Conservation (phyloP, 2,797 vertebrate species). For the Onychomys leucogaster region DNA sequence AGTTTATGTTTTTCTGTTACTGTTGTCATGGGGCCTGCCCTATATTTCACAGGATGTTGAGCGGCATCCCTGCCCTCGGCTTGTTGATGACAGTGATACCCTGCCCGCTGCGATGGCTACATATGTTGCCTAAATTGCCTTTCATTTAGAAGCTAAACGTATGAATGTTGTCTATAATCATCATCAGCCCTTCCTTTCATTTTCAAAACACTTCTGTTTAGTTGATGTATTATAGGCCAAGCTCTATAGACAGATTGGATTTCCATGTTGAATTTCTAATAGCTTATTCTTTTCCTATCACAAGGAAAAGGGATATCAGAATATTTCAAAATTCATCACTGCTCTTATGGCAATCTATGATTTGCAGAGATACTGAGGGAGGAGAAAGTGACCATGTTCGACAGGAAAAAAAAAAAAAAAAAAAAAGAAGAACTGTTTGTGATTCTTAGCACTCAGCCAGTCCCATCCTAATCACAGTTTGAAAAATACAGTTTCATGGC, state of each 20-base stretch:
- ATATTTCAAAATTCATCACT: background rate
- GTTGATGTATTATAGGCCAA: background rate
- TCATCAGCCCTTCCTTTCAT: background rate
- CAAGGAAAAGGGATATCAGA: background rate
- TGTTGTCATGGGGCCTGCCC: background rate
- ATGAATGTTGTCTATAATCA: background rate
- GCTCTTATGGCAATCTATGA: background rate
- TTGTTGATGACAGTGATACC: background rate
- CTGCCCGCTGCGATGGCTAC: background rate
- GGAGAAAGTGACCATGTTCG: background rate
- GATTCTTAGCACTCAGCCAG: background rate
- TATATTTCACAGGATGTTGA: background rate
- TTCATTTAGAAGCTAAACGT: background rate
- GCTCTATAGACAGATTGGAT: background rate
- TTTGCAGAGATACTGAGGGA: background rate
- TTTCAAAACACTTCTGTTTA: background rate
- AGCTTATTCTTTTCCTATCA: background rate
- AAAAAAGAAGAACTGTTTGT: background rate
- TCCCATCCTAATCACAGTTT: background rate
- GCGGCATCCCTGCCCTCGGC: background rate
- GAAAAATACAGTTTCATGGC: constrained; percentile 3
- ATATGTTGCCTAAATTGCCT: background rate
- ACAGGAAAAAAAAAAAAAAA: background rate
- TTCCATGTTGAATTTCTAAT: background rate
- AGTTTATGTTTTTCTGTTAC: background rate